Base-by-base conservation (phyloP, 2,797 vertebrate genomes). In the Cynopterus sphinx region DNA sequence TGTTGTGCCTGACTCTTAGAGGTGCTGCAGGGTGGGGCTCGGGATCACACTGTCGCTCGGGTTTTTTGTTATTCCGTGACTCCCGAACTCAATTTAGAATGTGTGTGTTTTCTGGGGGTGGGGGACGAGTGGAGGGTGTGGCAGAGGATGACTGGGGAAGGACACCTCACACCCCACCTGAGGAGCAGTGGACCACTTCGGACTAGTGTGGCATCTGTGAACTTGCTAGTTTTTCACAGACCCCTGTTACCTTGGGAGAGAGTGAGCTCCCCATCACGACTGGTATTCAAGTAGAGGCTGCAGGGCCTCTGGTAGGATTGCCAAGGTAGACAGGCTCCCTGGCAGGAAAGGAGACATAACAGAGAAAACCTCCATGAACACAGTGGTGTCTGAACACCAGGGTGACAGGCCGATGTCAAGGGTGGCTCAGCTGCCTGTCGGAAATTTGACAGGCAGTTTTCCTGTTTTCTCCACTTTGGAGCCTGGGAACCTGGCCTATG, bases 121-220 rank as follows among this genome's bases (percentile, higher is more conserved):
- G 73, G n/a, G 6, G 31, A 0, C 5, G 1, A 19, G 17, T 6
- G 39, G 16, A 5, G 33, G 26, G 4, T 1, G 5, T 57, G 6
- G 43, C 36, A 53, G 33, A 84, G 11, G 55, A 13, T 24, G 26
- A 10, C 10, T 22, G n/a, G 46, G 41, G 17, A 33, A 53, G 19
- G 51, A 15, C 15, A 5, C 63, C 73, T 49, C 51, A 12, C 24
- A 24, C 4, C 73, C 70, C 26, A 13, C 7, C 6, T 63, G 51
- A 31, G 55, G 59, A 74, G 57, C 75, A 2, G 0, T 9, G 59
- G 41, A 9, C 41, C 36, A 6, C 67, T 46, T 68, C 51, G 3
- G 41, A 65, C 22, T 10, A 16, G 17, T 26, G 22, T 26, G 67
- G 57, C 3, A 1, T 15, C 78, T 43, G 0, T 31, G 41, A 51